Conservation (phyloP, 2,888 invertebrate species). For the Rhingia campestris region DNA sequence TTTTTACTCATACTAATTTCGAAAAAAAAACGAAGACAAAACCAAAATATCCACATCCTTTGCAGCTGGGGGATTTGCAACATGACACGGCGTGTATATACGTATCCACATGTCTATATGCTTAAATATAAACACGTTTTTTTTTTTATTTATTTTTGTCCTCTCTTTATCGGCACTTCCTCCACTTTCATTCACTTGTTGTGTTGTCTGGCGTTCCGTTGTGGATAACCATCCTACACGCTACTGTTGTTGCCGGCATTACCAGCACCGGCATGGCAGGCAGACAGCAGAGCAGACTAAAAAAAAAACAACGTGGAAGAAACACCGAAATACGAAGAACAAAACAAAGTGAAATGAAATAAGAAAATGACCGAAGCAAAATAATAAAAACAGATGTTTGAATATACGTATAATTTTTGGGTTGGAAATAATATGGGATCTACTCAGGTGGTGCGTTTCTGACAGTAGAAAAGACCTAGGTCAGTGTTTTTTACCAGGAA, state of each 20-base stretch:
- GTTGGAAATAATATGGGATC: slow-evolving; percentile 52
- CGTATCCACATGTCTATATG: slow-evolving; percentile 36
- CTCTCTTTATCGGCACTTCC: slow-evolving; percentile 60
- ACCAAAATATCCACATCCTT: slow-evolving; percentile 34
- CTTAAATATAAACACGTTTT: slow-evolving; percentile 60
- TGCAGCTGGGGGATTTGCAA: slow-evolving; percentile 54
- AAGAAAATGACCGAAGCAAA: slow-evolving; percentile 61
- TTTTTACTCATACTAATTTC: not conserved
- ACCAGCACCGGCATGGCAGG: slow-evolving; percentile 62
- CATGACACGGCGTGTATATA: slow-evolving; percentile 18
- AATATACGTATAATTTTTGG: slow-evolving; percentile 35
- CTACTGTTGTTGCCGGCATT: slow-evolving; percentile 70
- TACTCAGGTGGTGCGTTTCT: slow-evolving; percentile 49
- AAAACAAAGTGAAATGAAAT: slow-evolving; percentile 53
- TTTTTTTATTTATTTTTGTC: slow-evolving; percentile 32
- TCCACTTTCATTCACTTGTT: slow-evolving; percentile 73
- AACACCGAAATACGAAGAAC: slow-evolving; percentile 58
- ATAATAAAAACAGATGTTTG: slow-evolving; percentile 64
- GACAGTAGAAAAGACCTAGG: slow-evolving; percentile 40
- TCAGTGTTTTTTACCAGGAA: slow-evolving; percentile 38
- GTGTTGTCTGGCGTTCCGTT: slow-evolving; percentile 68
- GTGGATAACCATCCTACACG: slow-evolving; percentile 69
- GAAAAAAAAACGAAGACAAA: slow-evolving; percentile 2
- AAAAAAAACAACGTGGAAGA: slow-evolving; percentile 46
- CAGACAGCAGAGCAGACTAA: slow-evolving; percentile 48